Evolutionary conservation across 2,888 invertebrate species (phyloP).

Genomic region (Ochropleura leucogaster): DNA sequence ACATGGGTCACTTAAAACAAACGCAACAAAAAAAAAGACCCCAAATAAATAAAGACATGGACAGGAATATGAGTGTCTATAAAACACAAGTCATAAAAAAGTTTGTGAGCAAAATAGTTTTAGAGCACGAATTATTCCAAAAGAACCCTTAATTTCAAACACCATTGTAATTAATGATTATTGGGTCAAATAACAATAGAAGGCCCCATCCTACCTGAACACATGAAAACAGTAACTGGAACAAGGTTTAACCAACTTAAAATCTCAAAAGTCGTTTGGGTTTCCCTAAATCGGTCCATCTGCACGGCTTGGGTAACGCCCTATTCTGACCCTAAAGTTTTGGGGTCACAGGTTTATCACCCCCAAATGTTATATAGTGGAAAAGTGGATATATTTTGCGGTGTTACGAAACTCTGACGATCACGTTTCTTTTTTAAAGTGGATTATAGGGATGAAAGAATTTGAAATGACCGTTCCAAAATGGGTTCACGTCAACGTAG

Average conservation of each 20-base stretch:
- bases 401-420: slow-evolving; percentile 2
- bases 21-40: too few relatives aligned
- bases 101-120: not conserved
- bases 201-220: slow-evolving; percentile 34
- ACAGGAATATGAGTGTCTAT: too few relatives aligned
- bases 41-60: too few relatives aligned
- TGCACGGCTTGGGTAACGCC: slow-evolving; percentile 27
- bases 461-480: slow-evolving; percentile 11
- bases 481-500: slow-evolving; percentile 9
- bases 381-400: slow-evolving; percentile 21
- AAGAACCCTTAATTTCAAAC: not conserved
- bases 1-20: too few relatives aligned
- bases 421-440: slow-evolving; percentile 19
- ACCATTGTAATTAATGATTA: not conserved
- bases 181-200: slow-evolving; percentile 6
- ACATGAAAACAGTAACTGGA: slow-evolving; percentile 14
- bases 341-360: slow-evolving; percentile 42
- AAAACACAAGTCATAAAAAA: too few relatives aligned
- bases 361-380: slow-evolving; percentile 32
- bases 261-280: slow-evolving; percentile 50
- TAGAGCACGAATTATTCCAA: not conserved
- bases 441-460: slow-evolving; percentile 29
- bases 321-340: slow-evolving; percentile 54
- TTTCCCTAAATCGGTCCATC: slow-evolving; percentile 35
- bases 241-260: slow-evolving; percentile 41